Evolutionary conservation across 1,140 invertebrate genomes (phyloP), one percentile per base, ranked within the genome.

Genomic region (Microplitis mediator): DNA sequence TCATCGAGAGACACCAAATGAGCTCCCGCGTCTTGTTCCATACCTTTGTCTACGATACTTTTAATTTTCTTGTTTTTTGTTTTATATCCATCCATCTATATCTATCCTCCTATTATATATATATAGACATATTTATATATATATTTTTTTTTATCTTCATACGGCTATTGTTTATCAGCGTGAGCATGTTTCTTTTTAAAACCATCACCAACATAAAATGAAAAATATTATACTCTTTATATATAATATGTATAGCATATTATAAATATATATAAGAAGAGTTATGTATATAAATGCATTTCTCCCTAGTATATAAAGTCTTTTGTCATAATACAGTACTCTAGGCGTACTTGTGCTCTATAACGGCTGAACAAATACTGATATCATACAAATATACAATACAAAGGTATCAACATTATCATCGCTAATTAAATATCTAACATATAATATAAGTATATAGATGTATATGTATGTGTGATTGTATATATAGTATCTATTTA

Each of bases 1-100:
- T 84, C 82, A 84, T 72, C 72, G 73, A 68, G 75, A 83, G 81
- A 84, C 82, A 84, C 82, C 83, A 85, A 84, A 85, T 85, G 84
- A 85, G 84, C 81, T 83, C 76, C 82, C 76, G 81, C 78, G 78
- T 83, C 82, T 83, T 85, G 82, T 84, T 76, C 76, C 80, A 78
- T 69, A 76, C 75, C 82, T 82, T 84, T 84, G 82, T 84, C 79
- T 83, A 80, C 78, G 80, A 83, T 84, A 85, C 82, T 85, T 84
- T 85, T 85, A 82, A 84, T 82, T 83, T 82, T 84, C 81, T 81
- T 77, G 76, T 82, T 78, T 76, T 74, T 66, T 74, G 78, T 79
- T 81, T 76, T 80, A 73, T 75, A 75, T 56, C 23, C 71, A 14
- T 65, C 35, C 50, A 50, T 32, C 32, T 32, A 36, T 34, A 50